These are phyloP conservation scores for Alca torda DNA, from an alignment of 2,797 vertebrate genomes.

Conservation along the genomic window DNA sequence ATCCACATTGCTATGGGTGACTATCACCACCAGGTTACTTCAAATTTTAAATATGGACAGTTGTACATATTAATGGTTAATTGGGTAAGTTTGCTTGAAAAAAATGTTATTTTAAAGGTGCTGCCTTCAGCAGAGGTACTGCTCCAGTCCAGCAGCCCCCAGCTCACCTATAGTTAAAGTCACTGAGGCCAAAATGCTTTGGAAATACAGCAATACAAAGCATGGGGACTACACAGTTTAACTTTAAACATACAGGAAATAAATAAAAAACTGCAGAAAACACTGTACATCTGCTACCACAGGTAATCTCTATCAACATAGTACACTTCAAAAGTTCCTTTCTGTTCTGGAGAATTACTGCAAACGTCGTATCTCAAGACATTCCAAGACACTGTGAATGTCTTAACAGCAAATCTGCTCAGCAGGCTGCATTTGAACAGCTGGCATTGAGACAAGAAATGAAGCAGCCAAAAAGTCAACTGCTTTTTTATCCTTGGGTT, in stretches of 20 bases:
- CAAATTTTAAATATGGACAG: neutral
- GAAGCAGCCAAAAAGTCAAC: neutral
- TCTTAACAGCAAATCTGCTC: neutral
- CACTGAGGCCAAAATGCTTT: neutral
- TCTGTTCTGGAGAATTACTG: neutral
- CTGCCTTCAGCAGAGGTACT: neutral
- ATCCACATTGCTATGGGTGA: neutral
- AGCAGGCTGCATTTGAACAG: neutral
- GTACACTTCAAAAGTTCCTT: neutral
- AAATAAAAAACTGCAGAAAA: neutral
- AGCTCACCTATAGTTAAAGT: neutral
- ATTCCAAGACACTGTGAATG: neutral
- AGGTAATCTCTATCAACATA: neutral
- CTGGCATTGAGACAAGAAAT: neutral
- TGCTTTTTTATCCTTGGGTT: neutral
- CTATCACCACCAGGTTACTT: neutral
- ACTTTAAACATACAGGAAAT: neutral
- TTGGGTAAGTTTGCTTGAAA: neutral
- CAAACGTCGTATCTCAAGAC: neutral
- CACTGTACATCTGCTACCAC: neutral
- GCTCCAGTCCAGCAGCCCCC: neutral
- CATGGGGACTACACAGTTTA: neutral
- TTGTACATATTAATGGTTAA: neutral
- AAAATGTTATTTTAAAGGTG: neutral
- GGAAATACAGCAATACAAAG: neutral